phyloP scores from a whole-genome alignment of 2,797 vertebrate genomes.

The Thalassophryne amazonica region DNA sequence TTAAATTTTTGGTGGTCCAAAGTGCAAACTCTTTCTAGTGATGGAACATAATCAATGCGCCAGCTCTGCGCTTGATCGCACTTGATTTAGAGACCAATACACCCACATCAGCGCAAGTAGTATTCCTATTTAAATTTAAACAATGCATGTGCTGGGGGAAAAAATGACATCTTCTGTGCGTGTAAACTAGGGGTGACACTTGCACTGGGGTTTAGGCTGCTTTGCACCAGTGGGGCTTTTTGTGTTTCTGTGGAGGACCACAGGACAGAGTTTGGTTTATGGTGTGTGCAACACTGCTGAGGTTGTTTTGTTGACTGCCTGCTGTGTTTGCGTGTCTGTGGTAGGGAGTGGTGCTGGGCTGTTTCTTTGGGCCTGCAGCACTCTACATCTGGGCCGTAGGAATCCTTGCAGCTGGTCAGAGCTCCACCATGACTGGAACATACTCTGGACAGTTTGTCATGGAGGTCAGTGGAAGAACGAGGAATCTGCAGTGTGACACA shows the following conservation, averaged over 20 bases:
- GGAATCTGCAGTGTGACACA: not conserved
- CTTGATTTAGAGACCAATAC: too few relatives aligned
- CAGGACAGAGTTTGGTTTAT: not conserved
- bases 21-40: too few relatives aligned
- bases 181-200: too few relatives aligned
- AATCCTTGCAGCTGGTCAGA: constrained; percentile 93
- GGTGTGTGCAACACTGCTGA: not conserved
- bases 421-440: constrained; percentile 94
- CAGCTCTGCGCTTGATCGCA: too few relatives aligned
- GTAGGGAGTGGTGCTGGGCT: constrained; percentile 79
- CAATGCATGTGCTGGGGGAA: too few relatives aligned
- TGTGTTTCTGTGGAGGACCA: not conserved
- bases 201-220: too few relatives aligned
- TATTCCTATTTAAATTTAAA: too few relatives aligned
- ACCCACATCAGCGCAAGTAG: too few relatives aligned
- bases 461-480: constrained; percentile 79
- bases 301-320: not conserved
- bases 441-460: constrained; percentile 95
- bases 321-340: constrained; percentile 1
- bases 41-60: too few relatives aligned
- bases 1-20: too few relatives aligned
- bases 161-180: too few relatives aligned
- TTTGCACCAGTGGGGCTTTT: too few relatives aligned
- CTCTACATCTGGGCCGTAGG: constrained; percentile 95
- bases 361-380: constrained; percentile 87